phyloP scores from a whole-genome alignment of 2,888 invertebrate species.

The Melikaiella ostensackeni region DNA sequence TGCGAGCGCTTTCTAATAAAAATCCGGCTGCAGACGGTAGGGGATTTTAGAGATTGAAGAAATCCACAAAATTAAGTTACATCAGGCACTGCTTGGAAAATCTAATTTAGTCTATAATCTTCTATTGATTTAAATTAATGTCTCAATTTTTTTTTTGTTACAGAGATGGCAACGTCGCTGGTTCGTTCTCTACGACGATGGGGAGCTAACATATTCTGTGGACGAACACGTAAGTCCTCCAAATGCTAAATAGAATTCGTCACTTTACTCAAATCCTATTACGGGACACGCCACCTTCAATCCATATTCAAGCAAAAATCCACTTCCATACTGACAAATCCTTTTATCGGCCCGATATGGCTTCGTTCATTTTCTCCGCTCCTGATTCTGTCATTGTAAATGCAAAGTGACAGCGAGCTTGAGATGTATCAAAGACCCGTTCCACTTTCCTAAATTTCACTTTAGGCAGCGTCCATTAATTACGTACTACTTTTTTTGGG shows the following conservation, averaged over 20 bases:
- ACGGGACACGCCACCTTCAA: slow-evolving; percentile 41
- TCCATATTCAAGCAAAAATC: slow-evolving; percentile 52
- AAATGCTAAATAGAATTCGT: slow-evolving; percentile 46
- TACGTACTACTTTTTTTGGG: too few relatives aligned
- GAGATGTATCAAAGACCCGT: not conserved
- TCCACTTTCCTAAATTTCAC: slow-evolving; percentile 20
- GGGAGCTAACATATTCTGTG: slow-evolving; percentile 97
- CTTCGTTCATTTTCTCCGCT: slow-evolving; percentile 51
- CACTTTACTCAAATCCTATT: slow-evolving; percentile 47
- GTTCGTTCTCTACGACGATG: slow-evolving; percentile 98
- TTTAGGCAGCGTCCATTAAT: too few relatives aligned
- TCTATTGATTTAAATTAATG: not conserved
- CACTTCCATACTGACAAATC: slow-evolving; percentile 61
- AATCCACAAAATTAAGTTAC: too few relatives aligned
- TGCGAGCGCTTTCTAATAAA: too few relatives aligned
- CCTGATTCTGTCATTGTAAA: slow-evolving; percentile 38
- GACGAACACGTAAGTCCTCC: slow-evolving; percentile 96
- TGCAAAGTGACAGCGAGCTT: slow-evolving; percentile 23
- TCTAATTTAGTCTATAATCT: too few relatives aligned
- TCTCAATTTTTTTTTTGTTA: slow-evolving; percentile 42
- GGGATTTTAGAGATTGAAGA: too few relatives aligned
- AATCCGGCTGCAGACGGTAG: too few relatives aligned
- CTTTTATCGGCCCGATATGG: slow-evolving; percentile 61
- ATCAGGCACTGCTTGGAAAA: too few relatives aligned
- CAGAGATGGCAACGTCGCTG: slow-evolving; percentile 99